phyloP scores from a whole-genome alignment of 2,888 invertebrate genomes.

The Aelia acuminata region DNA sequence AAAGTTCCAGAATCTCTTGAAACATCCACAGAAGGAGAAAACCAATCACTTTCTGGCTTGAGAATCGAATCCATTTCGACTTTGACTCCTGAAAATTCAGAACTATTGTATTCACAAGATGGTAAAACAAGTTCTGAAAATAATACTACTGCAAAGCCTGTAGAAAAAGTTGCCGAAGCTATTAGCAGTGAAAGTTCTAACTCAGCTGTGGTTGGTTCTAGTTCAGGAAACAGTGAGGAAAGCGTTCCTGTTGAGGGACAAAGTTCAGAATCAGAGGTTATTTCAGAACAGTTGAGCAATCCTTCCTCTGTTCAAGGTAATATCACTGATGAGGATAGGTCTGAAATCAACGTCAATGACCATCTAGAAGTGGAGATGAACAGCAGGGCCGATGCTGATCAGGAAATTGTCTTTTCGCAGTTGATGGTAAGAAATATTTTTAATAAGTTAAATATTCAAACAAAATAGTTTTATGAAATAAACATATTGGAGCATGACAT shows the following conservation, averaged over 20 bases:
- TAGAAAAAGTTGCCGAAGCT: neutral
- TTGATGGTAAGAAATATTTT: slow-evolving; percentile 4
- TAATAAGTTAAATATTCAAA: neutral
- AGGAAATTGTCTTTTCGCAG: neutral
- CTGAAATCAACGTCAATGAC: slow-evolving; percentile 25
- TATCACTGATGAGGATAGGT: neutral
- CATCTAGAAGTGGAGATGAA: slow-evolving; percentile 11
- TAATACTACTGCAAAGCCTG: neutral
- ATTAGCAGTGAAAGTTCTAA: neutral
- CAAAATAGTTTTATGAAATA: no score
- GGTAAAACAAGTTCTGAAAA: slow-evolving; percentile 1
- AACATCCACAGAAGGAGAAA: slow-evolving; percentile 37
- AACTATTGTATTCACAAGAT: neutral
- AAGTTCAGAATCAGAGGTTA: neutral
- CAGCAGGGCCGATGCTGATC: neutral
- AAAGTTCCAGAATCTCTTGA: slow-evolving; percentile 18
- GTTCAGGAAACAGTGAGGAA: neutral
- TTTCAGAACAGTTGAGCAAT: neutral
- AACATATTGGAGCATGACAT: no score
- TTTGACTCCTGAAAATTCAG: neutral
- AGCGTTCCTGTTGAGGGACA: neutral
- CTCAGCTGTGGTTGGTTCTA: neutral
- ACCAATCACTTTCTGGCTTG: slow-evolving; percentile 16
- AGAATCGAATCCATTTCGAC: slow-evolving; percentile 45
- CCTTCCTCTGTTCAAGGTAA: slow-evolving; percentile 16